A percentile compares a stretch with the other conserved stretches of the same genome.
Evolutionary conservation across 2,113 vertebrate species (phyloP).

Genomic region (Motacilla tschutschensis): DNA sequence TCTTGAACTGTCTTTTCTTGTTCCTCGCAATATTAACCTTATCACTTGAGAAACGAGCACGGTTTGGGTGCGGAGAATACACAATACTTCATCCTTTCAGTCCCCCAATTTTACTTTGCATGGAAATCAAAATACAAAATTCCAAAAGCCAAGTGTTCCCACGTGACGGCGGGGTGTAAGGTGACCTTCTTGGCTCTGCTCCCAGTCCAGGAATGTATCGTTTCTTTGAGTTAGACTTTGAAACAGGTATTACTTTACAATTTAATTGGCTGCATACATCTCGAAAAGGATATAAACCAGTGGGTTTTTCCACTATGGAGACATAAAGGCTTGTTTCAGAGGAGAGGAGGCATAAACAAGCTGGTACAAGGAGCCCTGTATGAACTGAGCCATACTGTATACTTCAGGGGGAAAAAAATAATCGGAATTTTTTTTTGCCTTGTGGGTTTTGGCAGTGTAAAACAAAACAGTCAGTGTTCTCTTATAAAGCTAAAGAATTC

Average conservation of each 20-base stretch:
- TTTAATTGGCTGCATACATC: slow-evolving; percentile 72
- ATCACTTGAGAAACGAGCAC: background rate
- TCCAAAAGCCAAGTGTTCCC: background rate
- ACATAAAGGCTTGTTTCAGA: slow-evolving; percentile 70
- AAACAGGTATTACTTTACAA: slow-evolving; percentile 66
- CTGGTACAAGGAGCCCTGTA: slow-evolving; percentile 68
- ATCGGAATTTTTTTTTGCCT: background rate
- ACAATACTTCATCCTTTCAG: background rate
- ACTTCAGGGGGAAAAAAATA: background rate
- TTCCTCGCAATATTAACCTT: background rate
- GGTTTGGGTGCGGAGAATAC: background rate
- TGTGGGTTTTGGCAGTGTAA: slow-evolving; percentile 65
- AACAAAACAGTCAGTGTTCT: slow-evolving; percentile 70
- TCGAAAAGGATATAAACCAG: slow-evolving; percentile 60
- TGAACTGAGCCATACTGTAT: slow-evolving; percentile 55
- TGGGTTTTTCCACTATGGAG: slow-evolving; percentile 62
- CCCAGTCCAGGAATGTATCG: slow-evolving; percentile 50
- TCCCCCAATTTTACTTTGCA: background rate
- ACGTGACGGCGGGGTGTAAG: background rate
- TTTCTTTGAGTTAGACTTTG: slow-evolving; percentile 61
- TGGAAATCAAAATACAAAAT: slow-evolving; percentile 1
- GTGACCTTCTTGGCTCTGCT: slow-evolving; percentile 48
- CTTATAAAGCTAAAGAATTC: slow-evolving; percentile 21
- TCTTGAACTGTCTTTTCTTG: slow-evolving; percentile 4
- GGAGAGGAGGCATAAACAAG: slow-evolving; percentile 64